A percentile compares a stretch with the other conserved stretches of the same genome.
phyloP scores from a whole-genome alignment of 2,113 vertebrate species.

The Tretioscincus oriximinensis region DNA sequence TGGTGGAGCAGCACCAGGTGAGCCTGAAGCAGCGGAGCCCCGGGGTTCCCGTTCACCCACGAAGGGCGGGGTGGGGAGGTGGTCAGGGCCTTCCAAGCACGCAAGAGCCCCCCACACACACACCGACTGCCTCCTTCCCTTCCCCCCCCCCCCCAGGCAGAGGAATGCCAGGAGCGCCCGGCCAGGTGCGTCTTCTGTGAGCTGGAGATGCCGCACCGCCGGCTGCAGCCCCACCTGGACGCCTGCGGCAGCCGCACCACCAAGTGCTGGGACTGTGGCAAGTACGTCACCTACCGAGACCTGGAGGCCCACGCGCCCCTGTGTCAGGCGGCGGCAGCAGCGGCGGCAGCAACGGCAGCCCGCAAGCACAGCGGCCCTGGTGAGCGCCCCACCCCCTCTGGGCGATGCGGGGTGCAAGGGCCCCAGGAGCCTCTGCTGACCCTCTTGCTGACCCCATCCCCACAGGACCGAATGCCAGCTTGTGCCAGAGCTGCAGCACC shows the following conservation, averaged over 20 bases:
- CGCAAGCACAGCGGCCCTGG: not conserved
- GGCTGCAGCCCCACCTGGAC: slow-evolving; percentile 65
- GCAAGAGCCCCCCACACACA: too few relatives aligned
- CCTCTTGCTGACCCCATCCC: not conserved
- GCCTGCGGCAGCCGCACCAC: slow-evolving; percentile 73
- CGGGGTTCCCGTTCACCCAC: too few relatives aligned
- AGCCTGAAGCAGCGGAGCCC: not conserved
- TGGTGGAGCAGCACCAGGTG: slow-evolving; percentile 56
- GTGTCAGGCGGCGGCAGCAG: slow-evolving; percentile 41
- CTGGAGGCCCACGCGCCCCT: slow-evolving; percentile 54
- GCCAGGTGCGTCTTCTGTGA: slow-evolving; percentile 75
- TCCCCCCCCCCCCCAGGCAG: slow-evolving; percentile 54
- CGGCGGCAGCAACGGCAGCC: not conserved
- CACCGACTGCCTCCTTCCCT: not conserved
- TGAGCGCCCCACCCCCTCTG: slow-evolving; percentile 3
- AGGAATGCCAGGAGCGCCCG: slow-evolving; percentile 64
- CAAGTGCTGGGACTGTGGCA: slow-evolving; percentile 69
- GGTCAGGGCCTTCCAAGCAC: too few relatives aligned
- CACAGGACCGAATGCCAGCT: slow-evolving; percentile 10
- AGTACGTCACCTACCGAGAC: slow-evolving; percentile 65
- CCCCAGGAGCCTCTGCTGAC: too few relatives aligned
- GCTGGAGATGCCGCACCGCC: slow-evolving; percentile 62
- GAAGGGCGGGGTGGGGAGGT: too few relatives aligned
- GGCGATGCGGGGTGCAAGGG: too few relatives aligned
- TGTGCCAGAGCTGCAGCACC: slow-evolving; percentile 26